Percentiles rank a stretch among this genome's conserved stretches.
phyloP scores from a whole-genome alignment of 2,888 invertebrate genomes.

The Catotricha subobsoleta region DNA sequence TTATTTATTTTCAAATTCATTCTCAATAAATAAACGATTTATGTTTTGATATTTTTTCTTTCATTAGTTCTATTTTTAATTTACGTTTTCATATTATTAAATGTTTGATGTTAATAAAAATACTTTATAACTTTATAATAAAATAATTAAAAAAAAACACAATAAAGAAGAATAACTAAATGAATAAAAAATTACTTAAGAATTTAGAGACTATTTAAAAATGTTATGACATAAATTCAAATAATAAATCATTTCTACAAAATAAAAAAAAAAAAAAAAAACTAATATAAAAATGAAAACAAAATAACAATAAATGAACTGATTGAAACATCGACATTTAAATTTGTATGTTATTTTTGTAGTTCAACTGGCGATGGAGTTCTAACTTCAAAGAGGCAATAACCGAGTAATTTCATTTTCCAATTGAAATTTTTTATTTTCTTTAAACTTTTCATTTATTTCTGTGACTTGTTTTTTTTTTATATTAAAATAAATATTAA shows the following conservation, averaged over 20 bases:
- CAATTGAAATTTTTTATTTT: slow-evolving; percentile 1
- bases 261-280: slow-evolving; percentile 1
- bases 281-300: neutral
- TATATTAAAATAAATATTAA: neutral
- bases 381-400: slow-evolving; percentile 93
- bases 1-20: neutral
- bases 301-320: neutral
- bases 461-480: slow-evolving; percentile 13
- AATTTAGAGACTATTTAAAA: too few species aligned
- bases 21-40: too few species aligned
- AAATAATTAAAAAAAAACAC: neutral
- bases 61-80: too few species aligned
- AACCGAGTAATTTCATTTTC: slow-evolving; percentile 35
- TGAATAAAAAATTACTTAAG: too few species aligned
- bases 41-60: too few species aligned
- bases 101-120: slow-evolving; percentile 2
- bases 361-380: slow-evolving; percentile 94
- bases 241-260: neutral
- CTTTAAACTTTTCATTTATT: slow-evolving; percentile 1
- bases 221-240: too few species aligned
- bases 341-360: slow-evolving; percentile 17
- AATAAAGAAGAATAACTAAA: too few species aligned
- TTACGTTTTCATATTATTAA: neutral
- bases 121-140: too few species aligned
- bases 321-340: neutral